Evolutionary conservation across 2,113 vertebrate species (phyloP).

Genomic region (Coptodon rendalli): DNA sequence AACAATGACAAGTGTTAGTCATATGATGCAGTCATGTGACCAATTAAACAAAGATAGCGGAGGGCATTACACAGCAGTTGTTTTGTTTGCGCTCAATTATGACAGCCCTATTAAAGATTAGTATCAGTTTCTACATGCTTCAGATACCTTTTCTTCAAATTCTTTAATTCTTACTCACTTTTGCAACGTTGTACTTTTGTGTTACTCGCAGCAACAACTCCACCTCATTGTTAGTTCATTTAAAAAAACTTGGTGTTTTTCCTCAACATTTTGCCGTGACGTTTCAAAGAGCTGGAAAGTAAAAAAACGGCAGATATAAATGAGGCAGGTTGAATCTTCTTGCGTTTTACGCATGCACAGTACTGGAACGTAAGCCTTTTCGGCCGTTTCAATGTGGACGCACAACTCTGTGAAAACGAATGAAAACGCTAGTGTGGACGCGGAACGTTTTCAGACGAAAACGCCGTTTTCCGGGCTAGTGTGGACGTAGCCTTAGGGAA

Average conservation of each 20-base stretch:
- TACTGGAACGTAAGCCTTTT: not conserved
- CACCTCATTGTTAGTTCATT: not conserved
- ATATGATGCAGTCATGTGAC: not conserved
- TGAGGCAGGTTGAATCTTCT: too few relatives aligned
- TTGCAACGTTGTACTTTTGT: not conserved
- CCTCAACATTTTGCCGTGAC: not conserved
- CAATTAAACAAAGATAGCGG: not conserved
- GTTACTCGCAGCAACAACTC: not conserved
- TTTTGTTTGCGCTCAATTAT: not conserved
- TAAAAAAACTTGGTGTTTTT: not conserved
- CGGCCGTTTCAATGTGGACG: not conserved
- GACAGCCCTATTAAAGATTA: not conserved
- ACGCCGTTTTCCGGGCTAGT: fast-evolving
- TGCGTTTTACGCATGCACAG: not conserved
- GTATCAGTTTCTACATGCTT: not conserved
- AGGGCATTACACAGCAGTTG: not conserved
- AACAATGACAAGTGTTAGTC: too few relatives aligned
- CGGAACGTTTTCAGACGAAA: fast-evolving
- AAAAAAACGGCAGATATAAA: not conserved
- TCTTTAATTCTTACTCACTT: not conserved
- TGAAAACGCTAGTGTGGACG: too few relatives aligned
- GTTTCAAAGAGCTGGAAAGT: not conserved
- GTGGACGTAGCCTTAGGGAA: not conserved
- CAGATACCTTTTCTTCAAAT: not conserved
- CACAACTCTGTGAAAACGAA: not conserved